Base-by-base conservation (phyloP, 2,888 invertebrate species). In the Endomychus coccineus region DNA sequence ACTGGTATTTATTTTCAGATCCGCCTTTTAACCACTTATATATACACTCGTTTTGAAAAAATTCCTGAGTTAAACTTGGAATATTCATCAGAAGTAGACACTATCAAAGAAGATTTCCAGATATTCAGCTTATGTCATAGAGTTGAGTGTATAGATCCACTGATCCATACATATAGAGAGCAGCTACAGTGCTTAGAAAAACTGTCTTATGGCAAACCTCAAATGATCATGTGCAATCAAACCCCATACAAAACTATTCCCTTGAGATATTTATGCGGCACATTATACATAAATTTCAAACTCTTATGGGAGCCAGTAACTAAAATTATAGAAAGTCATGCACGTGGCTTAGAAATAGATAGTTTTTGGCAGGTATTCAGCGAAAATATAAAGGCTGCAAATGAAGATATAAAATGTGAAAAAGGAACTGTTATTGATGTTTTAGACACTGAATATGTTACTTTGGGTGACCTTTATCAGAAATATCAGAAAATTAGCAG, bases 241-340 rank as follows among this genome's bases (percentile, higher is more conserved):
- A 71, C 75, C 0, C 71, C 71, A 4, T 81, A 74, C 48, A 70
- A 73, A 51, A 66, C 74, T 48, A 75, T 83, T 51, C 78, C 83
- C 0, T 58, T 96, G 12, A 73, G 80, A 42, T 90, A 85, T 54
- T 71, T 94, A 52, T 71, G 94, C 17, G 91, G 94, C 2, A 74
- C 79, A 40, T 68, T 94, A 30, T 87, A 85, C 61, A 71, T 85
- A 12, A 94, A 94, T 61, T 94, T 96, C 55, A 83, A 86, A 49
- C 68, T 90, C 9, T 61, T 96, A 0, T 95, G 95, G 95, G 82
- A 85, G 43, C 89, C 92, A 1, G 71, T 85, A 0, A 70, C 74
- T 10, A 77, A 83, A 54, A 71, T 91, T 23, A 77, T 95, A 28
- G 74, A 79, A 2, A 74, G 81, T 1, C 85, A 84, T 58, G 85